Percentiles rank a stretch among this genome's conserved stretches.
Evolutionary conservation across 1,140 invertebrate species (phyloP).

Genomic region (Vollenhovia emeryi): DNA sequence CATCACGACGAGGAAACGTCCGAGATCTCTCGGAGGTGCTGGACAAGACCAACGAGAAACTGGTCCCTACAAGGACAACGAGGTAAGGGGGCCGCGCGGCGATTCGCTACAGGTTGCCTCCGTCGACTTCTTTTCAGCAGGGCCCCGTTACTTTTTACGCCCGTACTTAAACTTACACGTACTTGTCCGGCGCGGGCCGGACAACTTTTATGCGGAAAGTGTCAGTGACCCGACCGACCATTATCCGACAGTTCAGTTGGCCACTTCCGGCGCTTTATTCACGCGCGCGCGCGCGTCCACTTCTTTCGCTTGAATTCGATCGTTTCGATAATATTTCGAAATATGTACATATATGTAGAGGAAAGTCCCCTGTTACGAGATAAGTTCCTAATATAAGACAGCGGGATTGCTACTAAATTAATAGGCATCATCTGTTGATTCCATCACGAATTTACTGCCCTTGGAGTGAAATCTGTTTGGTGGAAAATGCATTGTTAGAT

Average conservation of each 20-base stretch:
- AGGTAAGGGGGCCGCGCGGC: constrained; percentile 76
- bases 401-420: no score
- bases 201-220: constrained; percentile 75
- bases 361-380: no score
- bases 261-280: constrained; percentile 75
- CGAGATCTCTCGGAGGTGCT: constrained; percentile 40
- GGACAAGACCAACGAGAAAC: constrained; percentile 60
- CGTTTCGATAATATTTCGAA: not conserved
- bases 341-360: no score
- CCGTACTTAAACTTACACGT: constrained; percentile 68
- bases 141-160: constrained; percentile 78
- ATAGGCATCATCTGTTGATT: no score
- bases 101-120: constrained; percentile 70
- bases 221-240: constrained; percentile 76
- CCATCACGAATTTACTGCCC: no score
- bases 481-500: no score
- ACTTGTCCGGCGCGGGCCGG: constrained; percentile 57
- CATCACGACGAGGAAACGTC: not conserved
- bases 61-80: constrained; percentile 77
- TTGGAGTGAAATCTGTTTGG: no score
- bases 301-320: not conserved
- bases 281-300: not conserved
- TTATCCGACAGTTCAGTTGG: constrained; percentile 71
- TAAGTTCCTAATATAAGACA: no score
- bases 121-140: constrained; percentile 70